Evolutionary conservation across 2,888 invertebrate species (phyloP).

Genomic region (Kryphioiulus occultus): DNA sequence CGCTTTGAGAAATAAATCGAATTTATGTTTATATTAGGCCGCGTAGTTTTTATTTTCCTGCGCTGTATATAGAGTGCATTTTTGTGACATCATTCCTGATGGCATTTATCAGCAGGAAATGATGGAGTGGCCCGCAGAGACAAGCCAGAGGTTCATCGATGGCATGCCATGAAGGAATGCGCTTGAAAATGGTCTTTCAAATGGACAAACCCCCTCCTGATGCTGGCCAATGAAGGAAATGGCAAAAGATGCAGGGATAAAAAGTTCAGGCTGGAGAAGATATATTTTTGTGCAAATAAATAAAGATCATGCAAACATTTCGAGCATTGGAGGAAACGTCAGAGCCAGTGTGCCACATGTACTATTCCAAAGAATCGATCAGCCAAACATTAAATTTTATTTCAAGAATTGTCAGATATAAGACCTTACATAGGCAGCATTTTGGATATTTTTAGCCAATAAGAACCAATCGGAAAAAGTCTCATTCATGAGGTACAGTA

Average conservation of each 20-base stretch:
- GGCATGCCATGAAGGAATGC: conserved; percentile 29
- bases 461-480: no score
- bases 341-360: neutral
- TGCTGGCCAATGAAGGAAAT: conserved; percentile 28
- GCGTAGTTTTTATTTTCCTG: conserved; percentile 8
- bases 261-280: neutral
- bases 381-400: neutral
- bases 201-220: neutral
- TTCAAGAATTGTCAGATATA: neutral
- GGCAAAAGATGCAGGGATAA: neutral
- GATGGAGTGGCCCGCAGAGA: conserved; percentile 35
- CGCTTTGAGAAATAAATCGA: conserved; percentile 15
- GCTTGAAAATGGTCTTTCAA: neutral
- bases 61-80: conserved; percentile 32
- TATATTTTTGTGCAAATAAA: neutral
- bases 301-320: conserved; percentile 19
- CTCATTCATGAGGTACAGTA: no score
- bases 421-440: neutral
- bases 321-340: neutral
- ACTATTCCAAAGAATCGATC: neutral
- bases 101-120: conserved; percentile 40
- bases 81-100: conserved; percentile 40
- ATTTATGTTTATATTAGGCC: conserved; percentile 36
- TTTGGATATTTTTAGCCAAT: no score
- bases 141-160: conserved; percentile 7